A percentile compares a stretch with the other conserved stretches of the same genome.
Conservation (phyloP, 2,797 vertebrate genomes). For the Cichlasoma orientale region DNA sequence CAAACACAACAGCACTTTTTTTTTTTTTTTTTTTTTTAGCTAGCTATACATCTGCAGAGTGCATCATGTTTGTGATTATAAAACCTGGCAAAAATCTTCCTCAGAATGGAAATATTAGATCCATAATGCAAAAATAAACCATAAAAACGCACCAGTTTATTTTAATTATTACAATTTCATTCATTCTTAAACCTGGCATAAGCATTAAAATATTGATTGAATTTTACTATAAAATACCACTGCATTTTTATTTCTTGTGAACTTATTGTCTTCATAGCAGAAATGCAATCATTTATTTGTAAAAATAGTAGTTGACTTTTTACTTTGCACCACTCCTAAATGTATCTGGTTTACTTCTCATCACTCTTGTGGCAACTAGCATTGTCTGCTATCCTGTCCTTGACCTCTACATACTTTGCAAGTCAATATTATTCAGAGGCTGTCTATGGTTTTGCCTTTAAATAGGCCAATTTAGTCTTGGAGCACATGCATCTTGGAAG, state of each 20-base stretch:
- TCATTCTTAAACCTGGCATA: slow-evolving; percentile 10
- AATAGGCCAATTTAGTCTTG: slow-evolving; percentile 85
- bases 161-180: slow-evolving; percentile 17
- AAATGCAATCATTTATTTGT: slow-evolving; percentile 33
- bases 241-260: background rate
- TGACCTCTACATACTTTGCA: slow-evolving; percentile 78
- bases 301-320: slow-evolving; percentile 49
- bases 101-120: slow-evolving; percentile 36
- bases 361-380: slow-evolving; percentile 68
- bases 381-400: slow-evolving; percentile 72
- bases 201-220: slow-evolving; percentile 11
- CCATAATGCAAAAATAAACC: slow-evolving; percentile 30
- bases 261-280: slow-evolving; percentile 5
- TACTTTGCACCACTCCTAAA: slow-evolving; percentile 44
- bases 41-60: slow-evolving; percentile 38
- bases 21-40: background rate
- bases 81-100: slow-evolving; percentile 47
- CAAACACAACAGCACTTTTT: background rate
- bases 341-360: slow-evolving; percentile 65
- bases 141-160: slow-evolving; percentile 15
- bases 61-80: slow-evolving; percentile 41
- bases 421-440: slow-evolving; percentile 84
- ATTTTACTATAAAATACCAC: slow-evolving; percentile 12
- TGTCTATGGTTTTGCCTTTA: slow-evolving; percentile 84
- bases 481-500: slow-evolving; percentile 85